Evolutionary conservation across 53 echinoderm and acorn worm species (phyloP), one percentile per base, ranked within the genome.

Genomic region (Actinopyga echinites): DNA sequence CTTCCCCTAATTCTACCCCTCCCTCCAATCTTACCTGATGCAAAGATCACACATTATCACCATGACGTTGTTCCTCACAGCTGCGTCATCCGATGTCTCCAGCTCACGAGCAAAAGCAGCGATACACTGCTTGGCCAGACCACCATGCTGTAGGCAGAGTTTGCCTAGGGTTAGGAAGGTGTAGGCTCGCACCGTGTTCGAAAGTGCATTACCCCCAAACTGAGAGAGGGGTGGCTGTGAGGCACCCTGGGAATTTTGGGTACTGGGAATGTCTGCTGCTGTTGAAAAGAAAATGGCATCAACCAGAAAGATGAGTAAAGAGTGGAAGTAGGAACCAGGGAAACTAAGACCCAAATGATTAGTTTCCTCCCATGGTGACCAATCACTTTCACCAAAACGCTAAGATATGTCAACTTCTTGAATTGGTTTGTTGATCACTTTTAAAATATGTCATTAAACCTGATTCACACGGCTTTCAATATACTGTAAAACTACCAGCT

Each of bases 21-120:
- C 8, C 13, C 28, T 8, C 17, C 6, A 17, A 36, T 38, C 73
- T 42, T 34, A 97, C 97, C 97, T 92, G 61, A 92, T 88, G 30
- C 97, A 97, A 4, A 97, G 83, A 57, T 94, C 97, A 79, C 94
- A 97, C 97, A 97, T 94, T 44, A 97, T 90, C 20, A 97, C 78
- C 22, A 90, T 90, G 6, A 92, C 97, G 49, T 97, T 97, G 29
- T 94, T 97, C 45, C 97, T 82, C 30, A 90, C 90, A 0, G 92
- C 90, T 2, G 90, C 65, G 52, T 88, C 88, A 0, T 83, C 55
- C 1, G 97, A 94, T 1, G 87, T 92, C 84, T 97, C 97, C 68
- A 97, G 86, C 80, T 97, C 97, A 12, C 92, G 85, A 8, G 97
- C 90, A 57, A 97, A 66, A 6, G 94, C 93, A 0, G 97, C 92